Evolutionary conservation across 2,113 vertebrate genomes (phyloP), one percentile per base, ranked within the genome.

Genomic region (Alouatta palliata): DNA sequence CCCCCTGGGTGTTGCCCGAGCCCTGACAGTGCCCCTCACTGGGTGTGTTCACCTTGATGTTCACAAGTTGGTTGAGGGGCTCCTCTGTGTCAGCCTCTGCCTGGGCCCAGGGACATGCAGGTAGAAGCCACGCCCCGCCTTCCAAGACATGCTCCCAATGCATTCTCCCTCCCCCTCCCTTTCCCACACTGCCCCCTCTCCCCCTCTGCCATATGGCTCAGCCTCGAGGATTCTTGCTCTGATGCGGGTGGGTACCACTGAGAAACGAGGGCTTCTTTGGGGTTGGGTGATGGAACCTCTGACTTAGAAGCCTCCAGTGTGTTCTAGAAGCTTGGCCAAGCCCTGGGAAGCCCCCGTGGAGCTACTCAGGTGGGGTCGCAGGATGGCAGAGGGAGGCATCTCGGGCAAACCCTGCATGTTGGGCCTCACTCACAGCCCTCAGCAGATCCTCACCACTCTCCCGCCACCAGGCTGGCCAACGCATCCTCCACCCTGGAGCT

Each of bases 371-470:
- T 1, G 14, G n/a, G 40, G 58, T 35, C 66, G 1, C 54, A 47
- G 37, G 40, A 0, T 27, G 32, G 61, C 35, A 35, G 30, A 47
- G n/a, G 21, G 54, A n/a, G 70, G 58, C 0, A 2, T 35, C 32
- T 75, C 25, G 0, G 43, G 82, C n/a, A 35, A 27, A 32, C n/a
- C 58, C 37, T 9, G 25, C 8, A 2, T 0, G 0, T 1, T 1
- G 2, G 10, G 47, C 61, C 49, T 43, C 25, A 25, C 75, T 35
- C 8, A 21, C 40, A 25, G n/a, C 21, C 16, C 3, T 45, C 23
- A 5, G 6, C 30, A 19, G 37, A 4, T 32, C 37, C 84, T 56
- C 40, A 3, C 17, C 4, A 0, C 16, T 71, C 21, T 71, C n/a
- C 52, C 21, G 2, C 19, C 4, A 2, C 25, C 4, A 16, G 19